phyloP scores from a whole-genome alignment of 2,113 vertebrate species.

The Nicator chloris region DNA sequence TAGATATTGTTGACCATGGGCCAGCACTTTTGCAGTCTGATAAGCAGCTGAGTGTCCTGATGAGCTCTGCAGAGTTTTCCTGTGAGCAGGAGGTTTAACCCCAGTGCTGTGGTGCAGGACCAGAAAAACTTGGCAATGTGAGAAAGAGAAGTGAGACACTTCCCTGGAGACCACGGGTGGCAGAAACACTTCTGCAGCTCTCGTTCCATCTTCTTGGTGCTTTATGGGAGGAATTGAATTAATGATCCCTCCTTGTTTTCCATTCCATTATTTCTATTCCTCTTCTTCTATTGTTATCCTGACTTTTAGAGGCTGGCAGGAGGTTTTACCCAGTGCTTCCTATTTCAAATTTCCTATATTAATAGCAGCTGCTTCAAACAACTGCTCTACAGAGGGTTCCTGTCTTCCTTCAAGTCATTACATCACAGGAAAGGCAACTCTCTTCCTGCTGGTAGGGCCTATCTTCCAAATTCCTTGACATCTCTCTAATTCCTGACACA shows the following conservation, averaged over 20 bases:
- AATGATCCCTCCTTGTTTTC: not conserved
- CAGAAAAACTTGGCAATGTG: not conserved
- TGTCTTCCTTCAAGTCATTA: not conserved
- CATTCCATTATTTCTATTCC: not conserved
- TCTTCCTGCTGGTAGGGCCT: not conserved
- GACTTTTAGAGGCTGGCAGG: not conserved
- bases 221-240: not conserved
- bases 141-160: not conserved
- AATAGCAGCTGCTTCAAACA: not conserved
- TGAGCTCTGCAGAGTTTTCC: not conserved
- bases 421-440: not conserved
- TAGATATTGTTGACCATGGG: not conserved
- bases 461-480: not conserved
- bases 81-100: not conserved
- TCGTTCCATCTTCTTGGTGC: not conserved
- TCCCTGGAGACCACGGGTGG: accelerated
- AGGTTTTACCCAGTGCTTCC: not conserved
- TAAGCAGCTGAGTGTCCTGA: not conserved
- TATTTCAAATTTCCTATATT: not conserved
- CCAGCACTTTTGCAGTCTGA: accelerated
- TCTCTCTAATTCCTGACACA: not conserved
- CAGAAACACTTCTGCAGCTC: not conserved
- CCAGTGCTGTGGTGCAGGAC: too few species aligned
- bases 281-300: not conserved
- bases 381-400: not conserved